phyloP scores from a whole-genome alignment of 2,888 invertebrate genomes.

The Chaitophorus viminalis region DNA sequence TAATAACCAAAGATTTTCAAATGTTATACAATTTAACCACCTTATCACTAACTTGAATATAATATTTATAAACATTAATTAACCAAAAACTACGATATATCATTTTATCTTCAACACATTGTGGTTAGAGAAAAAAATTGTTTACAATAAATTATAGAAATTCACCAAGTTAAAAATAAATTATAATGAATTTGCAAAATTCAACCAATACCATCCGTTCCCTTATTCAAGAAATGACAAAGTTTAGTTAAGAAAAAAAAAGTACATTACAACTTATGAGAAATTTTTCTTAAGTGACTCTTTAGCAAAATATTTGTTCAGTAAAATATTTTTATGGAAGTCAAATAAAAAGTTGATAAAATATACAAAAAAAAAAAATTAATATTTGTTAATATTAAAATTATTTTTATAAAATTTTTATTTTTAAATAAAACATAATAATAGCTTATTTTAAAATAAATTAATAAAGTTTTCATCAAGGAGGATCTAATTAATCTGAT shows the following conservation, averaged over 20 bases:
- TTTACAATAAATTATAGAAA: slow-evolving; percentile 56
- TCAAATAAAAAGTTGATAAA: slow-evolving; percentile 43
- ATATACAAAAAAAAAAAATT: slow-evolving; percentile 49
- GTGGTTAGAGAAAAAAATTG: slow-evolving; percentile 49
- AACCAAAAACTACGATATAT: slow-evolving; percentile 46
- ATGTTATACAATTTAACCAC: slow-evolving; percentile 39
- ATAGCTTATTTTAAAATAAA: slow-evolving; percentile 57
- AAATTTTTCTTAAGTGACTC: slow-evolving; percentile 22
- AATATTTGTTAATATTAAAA: slow-evolving; percentile 15
- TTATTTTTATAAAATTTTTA: slow-evolving; percentile 11
- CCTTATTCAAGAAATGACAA: slow-evolving; percentile 47
- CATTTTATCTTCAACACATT: slow-evolving; percentile 52
- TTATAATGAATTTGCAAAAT: slow-evolving; percentile 47
- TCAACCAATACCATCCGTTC: slow-evolving; percentile 57
- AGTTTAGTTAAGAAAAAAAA: slow-evolving; percentile 20
- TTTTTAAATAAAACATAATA: slow-evolving; percentile 38
- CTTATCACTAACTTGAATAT: slow-evolving; percentile 24
- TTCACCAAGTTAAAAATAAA: slow-evolving; percentile 59
- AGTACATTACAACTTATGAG: slow-evolving; percentile 44
- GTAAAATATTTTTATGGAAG: slow-evolving; percentile 39
- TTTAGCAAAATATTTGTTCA: slow-evolving; percentile 59
- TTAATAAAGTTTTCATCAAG: slow-evolving; percentile 60
- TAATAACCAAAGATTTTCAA: slow-evolving; percentile 47
- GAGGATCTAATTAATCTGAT: slow-evolving; percentile 54
- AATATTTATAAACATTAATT: slow-evolving; percentile 33